Evolutionary conservation across 2,113 vertebrate genomes (phyloP).

Genomic region (Sphaerodactylus townsendi): DNA sequence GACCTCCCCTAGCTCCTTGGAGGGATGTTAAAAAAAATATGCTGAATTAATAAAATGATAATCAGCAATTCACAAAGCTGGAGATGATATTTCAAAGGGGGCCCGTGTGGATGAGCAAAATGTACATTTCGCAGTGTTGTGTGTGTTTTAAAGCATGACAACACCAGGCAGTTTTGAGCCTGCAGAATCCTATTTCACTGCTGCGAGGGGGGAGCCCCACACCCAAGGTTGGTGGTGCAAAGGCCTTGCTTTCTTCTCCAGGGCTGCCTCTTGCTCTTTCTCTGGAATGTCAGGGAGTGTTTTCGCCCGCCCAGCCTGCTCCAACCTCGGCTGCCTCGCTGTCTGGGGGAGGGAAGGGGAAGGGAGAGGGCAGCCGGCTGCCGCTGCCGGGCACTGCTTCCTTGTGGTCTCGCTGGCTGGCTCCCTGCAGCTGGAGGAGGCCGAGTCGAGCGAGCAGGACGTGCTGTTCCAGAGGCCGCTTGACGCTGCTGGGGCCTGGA

Average conservation of each 20-base stretch:
- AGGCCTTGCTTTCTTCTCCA: background rate
- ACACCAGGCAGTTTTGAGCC: background rate
- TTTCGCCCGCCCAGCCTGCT: background rate
- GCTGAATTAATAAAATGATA: too few species aligned
- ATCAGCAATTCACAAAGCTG: background rate
- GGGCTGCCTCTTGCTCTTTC: background rate
- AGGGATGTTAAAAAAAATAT: too few species aligned
- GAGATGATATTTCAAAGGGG: background rate
- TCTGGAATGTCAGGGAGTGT: conserved; percentile 18
- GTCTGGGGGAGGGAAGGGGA: background rate
- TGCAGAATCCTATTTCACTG: background rate
- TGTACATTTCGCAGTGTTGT: background rate
- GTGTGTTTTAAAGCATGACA: too few species aligned
- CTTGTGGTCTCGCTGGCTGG: background rate
- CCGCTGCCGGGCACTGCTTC: background rate
- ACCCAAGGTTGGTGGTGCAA: background rate
- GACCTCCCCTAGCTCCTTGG: too few species aligned
- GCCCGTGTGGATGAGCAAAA: background rate
- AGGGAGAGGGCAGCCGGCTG: too few species aligned
- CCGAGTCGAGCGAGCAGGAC: conserved; percentile 1
- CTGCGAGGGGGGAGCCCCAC: background rate
- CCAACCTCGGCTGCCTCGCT: background rate
- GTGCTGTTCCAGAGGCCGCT: conserved; percentile 20
- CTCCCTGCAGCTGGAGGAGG: conserved; percentile 21
- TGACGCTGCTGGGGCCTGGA: background rate